phyloP scores from a whole-genome alignment of 2,113 vertebrate genomes.

The Crotophaga sulcirostris region DNA sequence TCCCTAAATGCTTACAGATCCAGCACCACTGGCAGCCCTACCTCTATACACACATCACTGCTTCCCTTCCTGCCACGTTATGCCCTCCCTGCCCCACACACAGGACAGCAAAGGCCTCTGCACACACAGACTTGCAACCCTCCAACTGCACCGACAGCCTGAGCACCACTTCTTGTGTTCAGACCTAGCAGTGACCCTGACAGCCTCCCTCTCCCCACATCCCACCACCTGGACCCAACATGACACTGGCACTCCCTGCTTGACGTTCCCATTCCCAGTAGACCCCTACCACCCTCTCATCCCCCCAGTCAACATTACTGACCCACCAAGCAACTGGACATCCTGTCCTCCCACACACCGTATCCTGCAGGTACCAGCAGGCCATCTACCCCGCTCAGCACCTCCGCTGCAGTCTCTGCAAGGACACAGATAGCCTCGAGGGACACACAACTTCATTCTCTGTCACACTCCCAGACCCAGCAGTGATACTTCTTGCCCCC shows the following conservation, averaged over 20 bases:
- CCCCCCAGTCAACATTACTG: neutral
- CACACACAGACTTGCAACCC: accelerated
- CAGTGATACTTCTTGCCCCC: neutral
- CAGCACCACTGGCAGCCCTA: neutral
- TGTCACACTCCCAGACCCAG: neutral
- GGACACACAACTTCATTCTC: neutral
- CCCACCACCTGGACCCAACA: neutral
- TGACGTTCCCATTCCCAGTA: neutral
- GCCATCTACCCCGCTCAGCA: accelerated
- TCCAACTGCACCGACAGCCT: accelerated
- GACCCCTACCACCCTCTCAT: neutral
- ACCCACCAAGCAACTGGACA: neutral
- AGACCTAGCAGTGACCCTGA: accelerated
- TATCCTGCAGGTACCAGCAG: neutral
- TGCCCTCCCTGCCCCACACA: accelerated
- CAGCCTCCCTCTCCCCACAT: neutral
- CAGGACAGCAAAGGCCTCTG: neutral
- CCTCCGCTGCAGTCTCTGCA: neutral
- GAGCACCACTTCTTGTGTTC: neutral
- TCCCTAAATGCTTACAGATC: neutral
- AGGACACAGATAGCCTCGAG: neutral
- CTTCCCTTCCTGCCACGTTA: accelerated
- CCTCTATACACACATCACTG: neutral
- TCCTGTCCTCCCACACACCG: accelerated
- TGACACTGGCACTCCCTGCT: neutral